phyloP scores from a whole-genome alignment of 2,113 vertebrate genomes.

The Zosterops hypoxanthus region DNA sequence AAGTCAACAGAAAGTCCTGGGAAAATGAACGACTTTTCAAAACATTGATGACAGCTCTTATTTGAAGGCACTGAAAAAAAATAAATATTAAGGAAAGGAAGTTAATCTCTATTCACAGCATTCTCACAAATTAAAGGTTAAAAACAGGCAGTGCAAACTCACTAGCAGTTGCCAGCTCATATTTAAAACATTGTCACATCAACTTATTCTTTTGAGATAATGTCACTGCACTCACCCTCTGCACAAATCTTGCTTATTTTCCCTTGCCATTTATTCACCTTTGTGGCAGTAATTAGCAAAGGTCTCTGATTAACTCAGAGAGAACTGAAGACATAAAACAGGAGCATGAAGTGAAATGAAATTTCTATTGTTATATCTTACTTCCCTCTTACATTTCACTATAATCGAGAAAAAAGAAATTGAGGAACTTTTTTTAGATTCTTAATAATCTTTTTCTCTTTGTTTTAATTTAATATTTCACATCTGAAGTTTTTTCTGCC shows the following conservation, averaged over 20 bases:
- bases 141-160: conserved; percentile 13
- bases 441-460: neutral
- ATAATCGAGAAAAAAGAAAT: neutral
- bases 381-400: neutral
- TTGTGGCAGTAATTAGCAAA: conserved; percentile 30
- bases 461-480: neutral
- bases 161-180: conserved; percentile 37
- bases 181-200: conserved; percentile 62
- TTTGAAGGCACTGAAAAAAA: conserved; percentile 25
- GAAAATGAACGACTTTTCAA: neutral
- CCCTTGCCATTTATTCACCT: conserved; percentile 15
- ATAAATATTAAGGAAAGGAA: conserved; percentile 44
- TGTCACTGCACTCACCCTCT: conserved; percentile 16
- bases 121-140: conserved; percentile 59
- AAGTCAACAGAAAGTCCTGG: neutral
- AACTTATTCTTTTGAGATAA: conserved; percentile 52
- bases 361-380: neutral
- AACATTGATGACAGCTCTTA: neutral
- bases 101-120: conserved; percentile 47
- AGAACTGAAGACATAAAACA: neutral
- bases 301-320: neutral
- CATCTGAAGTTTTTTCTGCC: neutral
- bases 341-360: neutral
- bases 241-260: conserved; percentile 7
- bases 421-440: neutral